phyloP scores from a whole-genome alignment of 2,113 vertebrate species.

The Ceuthmochares aereus region DNA sequence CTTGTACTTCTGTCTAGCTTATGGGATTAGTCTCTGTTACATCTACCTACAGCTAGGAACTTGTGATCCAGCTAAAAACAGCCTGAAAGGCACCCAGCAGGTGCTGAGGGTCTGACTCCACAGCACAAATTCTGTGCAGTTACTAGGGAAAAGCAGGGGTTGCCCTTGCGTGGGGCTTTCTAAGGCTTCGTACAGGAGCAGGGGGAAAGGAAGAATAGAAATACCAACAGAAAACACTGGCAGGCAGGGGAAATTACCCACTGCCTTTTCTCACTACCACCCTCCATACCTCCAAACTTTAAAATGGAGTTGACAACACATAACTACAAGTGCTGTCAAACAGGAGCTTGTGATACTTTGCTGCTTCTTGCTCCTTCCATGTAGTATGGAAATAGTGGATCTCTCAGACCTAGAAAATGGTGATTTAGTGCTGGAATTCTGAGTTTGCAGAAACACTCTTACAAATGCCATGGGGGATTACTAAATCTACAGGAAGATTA shows the following conservation, averaged over 20 bases:
- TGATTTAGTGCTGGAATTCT: constrained; percentile 15
- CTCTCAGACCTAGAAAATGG: not conserved
- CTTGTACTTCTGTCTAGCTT: constrained; percentile 45
- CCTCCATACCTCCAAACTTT: not conserved
- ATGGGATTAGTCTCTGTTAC: constrained; percentile 59
- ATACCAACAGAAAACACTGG: not conserved
- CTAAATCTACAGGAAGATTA: not conserved
- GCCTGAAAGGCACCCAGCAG: constrained; percentile 57
- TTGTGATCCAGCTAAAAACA: constrained; percentile 55
- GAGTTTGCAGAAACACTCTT: constrained; percentile 28
- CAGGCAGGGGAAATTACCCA: not conserved
- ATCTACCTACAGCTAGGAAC: constrained; percentile 51
- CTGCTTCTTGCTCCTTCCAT: not conserved
- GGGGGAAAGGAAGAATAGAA: not conserved
- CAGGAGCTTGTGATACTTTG: not conserved
- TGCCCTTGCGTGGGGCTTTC: not conserved
- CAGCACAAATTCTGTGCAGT: constrained; percentile 6
- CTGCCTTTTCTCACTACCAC: not conserved
- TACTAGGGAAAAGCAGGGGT: not conserved
- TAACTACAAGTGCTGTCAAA: not conserved
- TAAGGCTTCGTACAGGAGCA: not conserved
- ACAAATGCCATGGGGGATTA: constrained; percentile 4
- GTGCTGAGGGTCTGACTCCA: constrained; percentile 13
- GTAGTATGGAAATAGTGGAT: not conserved
- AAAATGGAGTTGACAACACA: not conserved